Conservation (phyloP, 2,888 invertebrate species). For the Melinaea marsaeus region DNA sequence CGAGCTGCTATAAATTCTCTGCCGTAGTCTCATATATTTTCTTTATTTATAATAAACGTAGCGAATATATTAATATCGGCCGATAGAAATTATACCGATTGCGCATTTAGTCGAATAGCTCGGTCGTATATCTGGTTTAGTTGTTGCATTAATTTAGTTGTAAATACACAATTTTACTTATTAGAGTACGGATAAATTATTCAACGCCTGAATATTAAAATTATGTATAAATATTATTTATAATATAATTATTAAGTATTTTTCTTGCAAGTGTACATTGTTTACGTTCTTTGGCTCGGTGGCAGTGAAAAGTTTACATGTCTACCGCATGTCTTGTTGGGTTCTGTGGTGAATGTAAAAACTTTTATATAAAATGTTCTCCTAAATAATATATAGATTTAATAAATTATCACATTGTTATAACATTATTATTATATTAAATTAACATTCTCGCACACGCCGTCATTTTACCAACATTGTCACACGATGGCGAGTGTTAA, state of each 20-base stretch:
- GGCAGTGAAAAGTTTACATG: slow-evolving; percentile 11
- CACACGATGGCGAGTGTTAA: too few relatives aligned
- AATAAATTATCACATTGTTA: too few relatives aligned
- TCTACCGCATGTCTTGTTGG: not conserved
- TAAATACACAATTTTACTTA: too few relatives aligned
- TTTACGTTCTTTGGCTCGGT: slow-evolving; percentile 2
- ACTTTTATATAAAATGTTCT: not conserved
- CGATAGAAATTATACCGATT: slow-evolving; percentile 3
- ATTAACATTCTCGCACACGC: too few relatives aligned
- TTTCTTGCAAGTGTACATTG: slow-evolving; percentile 9
- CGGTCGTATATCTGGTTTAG: not conserved
- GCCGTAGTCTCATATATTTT: slow-evolving; percentile 15
- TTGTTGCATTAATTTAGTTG: not conserved
- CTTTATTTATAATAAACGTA: slow-evolving; percentile 5
- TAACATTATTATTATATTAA: too few relatives aligned
- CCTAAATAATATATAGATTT: not conserved
- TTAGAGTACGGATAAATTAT: too few relatives aligned
- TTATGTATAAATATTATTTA: not conserved
- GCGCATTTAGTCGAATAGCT: not conserved
- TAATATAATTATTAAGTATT: not conserved
- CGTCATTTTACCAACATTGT: too few relatives aligned
- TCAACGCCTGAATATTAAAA: too few relatives aligned
- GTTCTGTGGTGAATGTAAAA: slow-evolving; percentile 3
- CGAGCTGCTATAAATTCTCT: slow-evolving; percentile 20
- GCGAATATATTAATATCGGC: slow-evolving; percentile 1